Evolutionary conservation across 2,113 vertebrate species (phyloP).

Genomic region (Scophthalmus maximus): DNA sequence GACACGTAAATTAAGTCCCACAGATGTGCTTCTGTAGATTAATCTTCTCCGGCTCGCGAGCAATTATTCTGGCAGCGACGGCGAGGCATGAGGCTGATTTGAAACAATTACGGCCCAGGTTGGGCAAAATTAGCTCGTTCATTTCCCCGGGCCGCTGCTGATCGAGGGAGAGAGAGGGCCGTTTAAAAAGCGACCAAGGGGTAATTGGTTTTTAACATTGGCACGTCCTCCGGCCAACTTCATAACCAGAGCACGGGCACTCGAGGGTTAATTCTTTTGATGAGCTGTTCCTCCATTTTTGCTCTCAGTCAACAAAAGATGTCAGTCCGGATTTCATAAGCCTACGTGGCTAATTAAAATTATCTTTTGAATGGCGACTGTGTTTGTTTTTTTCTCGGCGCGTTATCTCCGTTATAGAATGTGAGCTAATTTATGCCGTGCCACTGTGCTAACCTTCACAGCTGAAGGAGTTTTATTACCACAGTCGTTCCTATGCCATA

Average conservation of each 20-base stretch:
- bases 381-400: constrained; percentile 7
- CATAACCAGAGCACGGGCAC: not conserved
- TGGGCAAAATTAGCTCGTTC: constrained; percentile 75
- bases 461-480: constrained; percentile 44
- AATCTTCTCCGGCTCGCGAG: constrained; percentile 74
- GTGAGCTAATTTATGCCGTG: constrained; percentile 47
- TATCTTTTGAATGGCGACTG: constrained; percentile 10
- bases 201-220: constrained; percentile 62
- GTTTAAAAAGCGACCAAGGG: constrained; percentile 49
- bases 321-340: not conserved
- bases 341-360: constrained; percentile 11
- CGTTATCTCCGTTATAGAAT: constrained; percentile 18
- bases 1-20: constrained; percentile 76
- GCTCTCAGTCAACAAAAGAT: constrained; percentile 3
- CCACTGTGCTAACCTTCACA: constrained; percentile 30
- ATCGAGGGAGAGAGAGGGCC: constrained; percentile 60
- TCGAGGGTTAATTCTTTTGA: not conserved
- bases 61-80: constrained; percentile 72
- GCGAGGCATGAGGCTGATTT: constrained; percentile 80
- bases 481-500: not conserved
- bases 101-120: constrained; percentile 80
- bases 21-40: constrained; percentile 83
- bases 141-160: constrained; percentile 57
- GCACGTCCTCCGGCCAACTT: constrained; percentile 45
- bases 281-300: not conserved